These are phyloP conservation scores for Pseudoips prasinana DNA, from an alignment of 2,888 invertebrate species.

Conservation along the genomic window DNA sequence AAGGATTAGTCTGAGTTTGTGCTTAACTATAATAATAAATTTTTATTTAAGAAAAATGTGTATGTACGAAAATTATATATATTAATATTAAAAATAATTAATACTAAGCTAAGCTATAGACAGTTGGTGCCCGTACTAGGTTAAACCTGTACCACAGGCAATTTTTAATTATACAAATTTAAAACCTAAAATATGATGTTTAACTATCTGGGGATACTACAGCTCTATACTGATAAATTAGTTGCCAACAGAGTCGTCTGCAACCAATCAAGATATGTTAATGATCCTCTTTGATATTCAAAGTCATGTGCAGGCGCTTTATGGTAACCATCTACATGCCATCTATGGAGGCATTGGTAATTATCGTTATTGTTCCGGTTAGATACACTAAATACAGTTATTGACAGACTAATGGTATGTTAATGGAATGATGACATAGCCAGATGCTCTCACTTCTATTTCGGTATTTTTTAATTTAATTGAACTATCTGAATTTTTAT, in stretches of 20 bases:
- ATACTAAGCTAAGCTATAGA: no score
- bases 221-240: conserved; percentile 45
- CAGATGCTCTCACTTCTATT: background rate
- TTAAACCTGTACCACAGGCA: no score
- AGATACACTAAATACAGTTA: no score
- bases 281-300: conserved; percentile 61
- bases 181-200: no score
- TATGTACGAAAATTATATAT: no score
- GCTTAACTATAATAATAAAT: no score
- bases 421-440: background rate
- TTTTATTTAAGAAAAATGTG: no score
- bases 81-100: no score
- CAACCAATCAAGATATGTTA: conserved; percentile 64
- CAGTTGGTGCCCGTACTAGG: no score
- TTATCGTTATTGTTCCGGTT: conserved; percentile 1
- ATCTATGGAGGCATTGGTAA: conserved; percentile 42
- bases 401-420: background rate
- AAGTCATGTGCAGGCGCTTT: conserved; percentile 51
- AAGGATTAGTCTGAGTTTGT: no score
- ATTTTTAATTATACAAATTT: no score
- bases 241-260: conserved; percentile 39
- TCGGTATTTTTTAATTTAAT: background rate
- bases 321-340: conserved; percentile 41
- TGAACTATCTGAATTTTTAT: background rate
- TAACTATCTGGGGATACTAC: no score